Percentiles rank a stretch among this genome's conserved stretches.
phyloP scores from a whole-genome alignment of 2,888 invertebrate genomes.

The Synergus gifuensis region DNA sequence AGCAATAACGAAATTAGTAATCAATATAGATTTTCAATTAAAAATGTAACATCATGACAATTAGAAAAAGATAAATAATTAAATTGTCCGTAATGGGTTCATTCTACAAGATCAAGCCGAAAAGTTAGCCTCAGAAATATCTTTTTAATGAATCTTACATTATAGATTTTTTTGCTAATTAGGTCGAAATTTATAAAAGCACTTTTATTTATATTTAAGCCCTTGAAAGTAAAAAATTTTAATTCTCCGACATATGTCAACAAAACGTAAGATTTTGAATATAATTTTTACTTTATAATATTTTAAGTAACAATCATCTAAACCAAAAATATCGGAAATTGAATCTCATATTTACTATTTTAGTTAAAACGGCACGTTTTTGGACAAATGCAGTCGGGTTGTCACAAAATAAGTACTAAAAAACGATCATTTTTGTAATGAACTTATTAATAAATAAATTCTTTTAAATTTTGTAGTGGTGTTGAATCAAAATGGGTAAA shows the following conservation, averaged over 20 bases:
- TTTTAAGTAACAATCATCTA: slow-evolving; percentile 21
- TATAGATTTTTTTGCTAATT: background rate
- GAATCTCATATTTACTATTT: slow-evolving; percentile 7
- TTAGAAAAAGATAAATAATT: background rate
- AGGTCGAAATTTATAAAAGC: background rate
- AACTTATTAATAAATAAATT: background rate
- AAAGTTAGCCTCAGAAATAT: background rate
- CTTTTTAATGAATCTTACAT: background rate
- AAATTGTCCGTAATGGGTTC: background rate
- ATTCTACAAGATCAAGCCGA: background rate
- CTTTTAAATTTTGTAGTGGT: background rate
- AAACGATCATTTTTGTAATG: background rate
- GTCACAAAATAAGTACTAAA: background rate
- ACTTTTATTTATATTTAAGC: slow-evolving; percentile 5
- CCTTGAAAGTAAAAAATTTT: background rate
- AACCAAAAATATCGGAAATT: background rate
- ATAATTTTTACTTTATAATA: background rate
- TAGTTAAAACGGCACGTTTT: background rate
- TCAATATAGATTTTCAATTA: background rate
- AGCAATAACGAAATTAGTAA: background rate
- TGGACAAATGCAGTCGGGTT: background rate
- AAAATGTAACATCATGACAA: background rate
- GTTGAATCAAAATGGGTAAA: background rate
- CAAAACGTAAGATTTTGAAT: background rate
- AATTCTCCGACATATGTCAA: slow-evolving; percentile 2